Conservation (phyloP, 2,888 invertebrate genomes). For the Cosmorhoe ocellata region DNA sequence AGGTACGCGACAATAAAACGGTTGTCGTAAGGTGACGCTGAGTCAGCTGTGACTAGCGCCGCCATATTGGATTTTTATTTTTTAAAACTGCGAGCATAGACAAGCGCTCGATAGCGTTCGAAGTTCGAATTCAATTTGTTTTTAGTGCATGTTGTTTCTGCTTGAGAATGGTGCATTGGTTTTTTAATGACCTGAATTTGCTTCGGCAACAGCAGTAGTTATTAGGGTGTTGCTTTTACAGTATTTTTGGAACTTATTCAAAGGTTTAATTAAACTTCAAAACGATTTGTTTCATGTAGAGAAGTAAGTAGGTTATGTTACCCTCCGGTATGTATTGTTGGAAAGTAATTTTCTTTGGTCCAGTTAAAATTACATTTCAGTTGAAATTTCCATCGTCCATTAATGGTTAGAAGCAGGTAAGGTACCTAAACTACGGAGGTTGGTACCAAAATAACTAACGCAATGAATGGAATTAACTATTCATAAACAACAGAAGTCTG, state of each 20-base stretch:
- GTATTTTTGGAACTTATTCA: no score
- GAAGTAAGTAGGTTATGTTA: no score
- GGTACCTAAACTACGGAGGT: background rate
- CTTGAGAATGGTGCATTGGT: slow-evolving; percentile 26
- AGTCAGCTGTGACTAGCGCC: slow-evolving; percentile 68
- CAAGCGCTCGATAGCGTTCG: slow-evolving; percentile 52
- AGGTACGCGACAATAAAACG: slow-evolving; percentile 48
- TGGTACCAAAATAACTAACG: slow-evolving; percentile 14
- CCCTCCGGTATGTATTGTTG: no score
- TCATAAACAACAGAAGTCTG: slow-evolving; percentile 18
- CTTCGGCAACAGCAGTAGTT: background rate
- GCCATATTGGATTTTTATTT: slow-evolving; percentile 67
- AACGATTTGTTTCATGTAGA: no score
- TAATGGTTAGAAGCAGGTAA: no score
- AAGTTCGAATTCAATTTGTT: slow-evolving; percentile 43
- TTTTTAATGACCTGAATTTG: slow-evolving; percentile 27
- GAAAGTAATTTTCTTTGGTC: no score
- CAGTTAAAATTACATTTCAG: no score
- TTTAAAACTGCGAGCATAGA: slow-evolving; percentile 59
- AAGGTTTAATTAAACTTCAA: no score
- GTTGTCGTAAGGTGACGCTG: slow-evolving; percentile 64
- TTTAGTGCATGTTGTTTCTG: slow-evolving; percentile 42
- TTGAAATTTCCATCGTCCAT: no score
- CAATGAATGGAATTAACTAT: slow-evolving; percentile 26
- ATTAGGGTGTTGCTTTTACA: no score